Conservation (phyloP, 1,140 invertebrate genomes). For the Pogonus chalceus region DNA sequence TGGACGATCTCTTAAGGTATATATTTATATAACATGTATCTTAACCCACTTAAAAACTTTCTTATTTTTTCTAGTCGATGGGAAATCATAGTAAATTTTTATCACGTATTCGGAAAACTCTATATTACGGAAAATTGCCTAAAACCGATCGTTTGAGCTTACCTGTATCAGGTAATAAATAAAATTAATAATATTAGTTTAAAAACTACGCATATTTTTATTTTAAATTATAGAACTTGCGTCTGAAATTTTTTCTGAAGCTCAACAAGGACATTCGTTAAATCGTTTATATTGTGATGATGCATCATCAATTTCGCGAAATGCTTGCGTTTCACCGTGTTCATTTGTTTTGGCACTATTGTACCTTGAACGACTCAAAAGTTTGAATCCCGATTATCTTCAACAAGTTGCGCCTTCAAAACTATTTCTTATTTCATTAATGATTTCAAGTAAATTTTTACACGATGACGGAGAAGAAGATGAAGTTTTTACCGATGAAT, state of each 20-base stretch:
- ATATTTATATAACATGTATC: background rate
- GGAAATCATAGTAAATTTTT: slow-evolving; percentile 62
- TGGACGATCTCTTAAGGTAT: background rate
- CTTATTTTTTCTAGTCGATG: slow-evolving; percentile 43
- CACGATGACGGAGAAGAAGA: slow-evolving; percentile 85
- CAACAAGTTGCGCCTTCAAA: slow-evolving; percentile 72
- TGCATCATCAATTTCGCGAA: slow-evolving; percentile 64
- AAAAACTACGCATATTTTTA: slow-evolving; percentile 15
- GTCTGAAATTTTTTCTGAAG: slow-evolving; percentile 68
- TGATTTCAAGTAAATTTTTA: slow-evolving; percentile 91
- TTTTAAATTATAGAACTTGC: slow-evolving; percentile 58
- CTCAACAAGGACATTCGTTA: slow-evolving; percentile 56
- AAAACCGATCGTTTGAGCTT: slow-evolving; percentile 60
- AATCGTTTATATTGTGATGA: slow-evolving; percentile 69
- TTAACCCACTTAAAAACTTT: background rate
- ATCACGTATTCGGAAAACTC: slow-evolving; percentile 67
- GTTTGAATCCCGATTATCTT: slow-evolving; percentile 73
- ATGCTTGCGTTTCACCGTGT: slow-evolving; percentile 77
- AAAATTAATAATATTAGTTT: slow-evolving; percentile 15
- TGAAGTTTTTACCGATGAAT: slow-evolving; percentile 79
- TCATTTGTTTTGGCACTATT: slow-evolving; percentile 72
- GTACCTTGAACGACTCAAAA: slow-evolving; percentile 76
- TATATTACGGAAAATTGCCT: slow-evolving; percentile 74
- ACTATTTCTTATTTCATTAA: slow-evolving; percentile 84
- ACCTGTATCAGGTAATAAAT: slow-evolving; percentile 61